Conservation (phyloP, 2,797 vertebrate genomes). For the Acropternis orthonyx region DNA sequence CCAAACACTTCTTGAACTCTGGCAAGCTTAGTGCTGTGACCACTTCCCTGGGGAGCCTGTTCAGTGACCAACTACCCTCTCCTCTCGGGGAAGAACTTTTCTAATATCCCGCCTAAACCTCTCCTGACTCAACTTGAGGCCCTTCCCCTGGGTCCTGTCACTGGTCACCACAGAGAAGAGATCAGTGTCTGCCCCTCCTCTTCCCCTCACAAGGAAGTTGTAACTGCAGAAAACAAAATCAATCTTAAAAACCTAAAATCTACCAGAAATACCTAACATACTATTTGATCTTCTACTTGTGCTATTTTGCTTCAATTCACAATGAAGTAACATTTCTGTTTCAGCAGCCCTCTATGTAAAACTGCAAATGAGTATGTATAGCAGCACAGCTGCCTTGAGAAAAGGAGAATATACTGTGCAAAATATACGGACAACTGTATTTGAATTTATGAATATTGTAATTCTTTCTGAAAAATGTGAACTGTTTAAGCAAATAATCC, state of each 20-base stretch:
- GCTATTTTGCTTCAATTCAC: background rate
- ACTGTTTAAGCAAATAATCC: background rate
- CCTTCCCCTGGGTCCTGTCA: background rate
- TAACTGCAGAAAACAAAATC: background rate
- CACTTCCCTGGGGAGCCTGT: background rate
- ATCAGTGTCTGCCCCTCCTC: background rate
- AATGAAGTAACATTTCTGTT: background rate
- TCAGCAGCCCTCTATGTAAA: background rate
- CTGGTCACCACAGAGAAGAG: background rate
- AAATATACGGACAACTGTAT: background rate
- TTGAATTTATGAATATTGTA: slow-evolving; percentile 1
- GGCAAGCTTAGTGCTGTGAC: background rate
- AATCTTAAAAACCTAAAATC: background rate
- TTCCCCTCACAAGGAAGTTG: background rate
- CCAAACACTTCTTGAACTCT: background rate
- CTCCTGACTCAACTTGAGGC: background rate
- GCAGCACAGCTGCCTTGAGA: background rate
- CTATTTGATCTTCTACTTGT: background rate
- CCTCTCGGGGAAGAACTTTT: background rate
- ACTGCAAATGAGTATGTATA: background rate
- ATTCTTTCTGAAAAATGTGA: background rate
- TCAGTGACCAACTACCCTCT: background rate
- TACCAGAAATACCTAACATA: background rate
- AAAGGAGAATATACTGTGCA: background rate
- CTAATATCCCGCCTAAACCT: background rate